phyloP scores from a whole-genome alignment of 2,113 vertebrate species.

The Saccopteryx leptura region DNA sequence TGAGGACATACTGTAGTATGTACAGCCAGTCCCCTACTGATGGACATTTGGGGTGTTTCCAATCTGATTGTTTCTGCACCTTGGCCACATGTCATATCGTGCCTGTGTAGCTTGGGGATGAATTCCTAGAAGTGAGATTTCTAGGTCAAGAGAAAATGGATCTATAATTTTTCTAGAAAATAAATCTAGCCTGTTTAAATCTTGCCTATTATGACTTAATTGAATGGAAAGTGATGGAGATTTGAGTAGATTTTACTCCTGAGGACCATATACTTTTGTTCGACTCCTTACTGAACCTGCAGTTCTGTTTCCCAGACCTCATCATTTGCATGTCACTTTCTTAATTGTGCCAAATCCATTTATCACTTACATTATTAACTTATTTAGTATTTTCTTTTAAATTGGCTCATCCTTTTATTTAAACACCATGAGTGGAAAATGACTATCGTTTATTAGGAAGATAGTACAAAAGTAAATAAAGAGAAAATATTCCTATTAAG shows the following conservation, averaged over 20 bases:
- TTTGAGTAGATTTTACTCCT: not conserved
- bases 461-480: slow-evolving; percentile 14
- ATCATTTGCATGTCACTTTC: not conserved
- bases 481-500: not conserved
- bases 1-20: not conserved
- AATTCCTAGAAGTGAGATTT: slow-evolving; percentile 54
- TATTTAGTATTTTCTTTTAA: slow-evolving; percentile 48
- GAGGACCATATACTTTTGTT: not conserved
- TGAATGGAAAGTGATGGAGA: not conserved
- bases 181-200: not conserved
- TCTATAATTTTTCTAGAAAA: slow-evolving; percentile 66
- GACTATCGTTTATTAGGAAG: slow-evolving; percentile 16
- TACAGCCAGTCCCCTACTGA: not conserved
- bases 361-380: slow-evolving; percentile 14
- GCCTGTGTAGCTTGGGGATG: not conserved
- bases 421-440: slow-evolving; percentile 18
- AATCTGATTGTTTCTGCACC: not conserved
- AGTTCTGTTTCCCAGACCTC: not conserved
- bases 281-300: slow-evolving; percentile 5
- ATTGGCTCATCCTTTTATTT: slow-evolving; percentile 50
- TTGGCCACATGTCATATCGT: not conserved
- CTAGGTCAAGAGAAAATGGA: slow-evolving; percentile 33
- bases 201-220: not conserved
- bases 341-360: not conserved
- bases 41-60: not conserved